Conservation (phyloP, 2,113 vertebrate species). For the Tonatia bakeri region DNA sequence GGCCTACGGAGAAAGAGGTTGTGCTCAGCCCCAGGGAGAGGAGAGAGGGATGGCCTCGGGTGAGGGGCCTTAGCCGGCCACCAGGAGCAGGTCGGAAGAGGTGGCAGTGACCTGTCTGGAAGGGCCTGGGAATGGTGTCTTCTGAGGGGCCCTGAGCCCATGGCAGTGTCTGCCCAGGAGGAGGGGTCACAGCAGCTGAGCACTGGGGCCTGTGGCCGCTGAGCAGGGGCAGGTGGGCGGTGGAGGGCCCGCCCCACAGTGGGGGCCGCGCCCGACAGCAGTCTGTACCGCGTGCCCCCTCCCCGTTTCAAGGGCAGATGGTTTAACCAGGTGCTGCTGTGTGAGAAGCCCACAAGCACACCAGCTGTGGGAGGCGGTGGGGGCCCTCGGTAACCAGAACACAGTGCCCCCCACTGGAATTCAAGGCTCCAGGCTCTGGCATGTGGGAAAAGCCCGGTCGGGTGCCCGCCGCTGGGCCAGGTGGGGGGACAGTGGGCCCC, state of each 20-base stretch:
- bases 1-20: too few relatives aligned
- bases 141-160: accelerated
- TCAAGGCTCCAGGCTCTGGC: accelerated
- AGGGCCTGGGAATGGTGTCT: not conserved
- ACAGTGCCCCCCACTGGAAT: accelerated
- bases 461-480: not conserved
- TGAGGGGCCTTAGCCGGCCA: not conserved
- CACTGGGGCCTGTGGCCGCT: accelerated
- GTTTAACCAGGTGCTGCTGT: not conserved
- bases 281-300: accelerated
- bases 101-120: not conserved
- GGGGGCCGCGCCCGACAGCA: accelerated
- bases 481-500: accelerated
- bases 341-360: not conserved
- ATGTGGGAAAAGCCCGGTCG: accelerated
- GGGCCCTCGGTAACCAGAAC: accelerated
- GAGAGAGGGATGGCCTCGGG: not conserved
- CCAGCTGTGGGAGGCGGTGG: not conserved
- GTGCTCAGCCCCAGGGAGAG: accelerated
- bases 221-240: accelerated
- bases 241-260: accelerated
- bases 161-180: accelerated
- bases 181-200: accelerated
- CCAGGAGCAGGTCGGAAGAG: not conserved
- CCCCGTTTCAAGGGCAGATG: not conserved